Base-by-base conservation (phyloP, 2,113 vertebrate genomes). In the Sarotherodon lohbergeri region DNA sequence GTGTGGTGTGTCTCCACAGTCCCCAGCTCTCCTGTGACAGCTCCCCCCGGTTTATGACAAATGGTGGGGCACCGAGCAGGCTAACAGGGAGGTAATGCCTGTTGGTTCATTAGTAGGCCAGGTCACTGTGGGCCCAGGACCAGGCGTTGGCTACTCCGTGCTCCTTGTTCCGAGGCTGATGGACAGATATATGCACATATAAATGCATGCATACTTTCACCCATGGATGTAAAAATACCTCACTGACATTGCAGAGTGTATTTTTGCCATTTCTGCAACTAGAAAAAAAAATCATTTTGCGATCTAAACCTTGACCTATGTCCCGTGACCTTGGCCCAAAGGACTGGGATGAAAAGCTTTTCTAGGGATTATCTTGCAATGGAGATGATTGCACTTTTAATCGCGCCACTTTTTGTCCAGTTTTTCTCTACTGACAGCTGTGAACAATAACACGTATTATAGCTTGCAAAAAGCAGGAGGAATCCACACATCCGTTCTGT, bases 101-200 rank as follows among this genome's bases (percentile, higher is more conserved):
- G 73, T 92, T 93, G 85, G 90, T 92, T 95, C 88, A 91, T 93
- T 94, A 95, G 90, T 78, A 92, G 93, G 86, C 90, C 84, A 83
- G 88, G 93, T 94, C 94, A 92, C 84, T 71, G 83, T 66, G 80
- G 90, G 57, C 86, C 86, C 80, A 57, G 80, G 66, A 86, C 78
- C 73, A 85, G 81, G 86, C 90, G 48, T 68, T 39, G 13, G 66
- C 52, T 57, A 36, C 55, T 83, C 68, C 54, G 16, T 10, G 43
- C 32, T 88, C 43, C 50, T 48, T 19, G 79, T 59, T 83, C 34
- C 3, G 1, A 50, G 19, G 79, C 36, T 80, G 80, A 89, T 80
- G 80, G 88, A 89, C 50, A 9, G 56, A 89, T 56, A 59, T 82
- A 83, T 87, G 34, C 50, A 80, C 34, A 57, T 24, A 76, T 6